Evolutionary conservation across 2,113 vertebrate species (phyloP).

Genomic region (Sardina pilchardus): DNA sequence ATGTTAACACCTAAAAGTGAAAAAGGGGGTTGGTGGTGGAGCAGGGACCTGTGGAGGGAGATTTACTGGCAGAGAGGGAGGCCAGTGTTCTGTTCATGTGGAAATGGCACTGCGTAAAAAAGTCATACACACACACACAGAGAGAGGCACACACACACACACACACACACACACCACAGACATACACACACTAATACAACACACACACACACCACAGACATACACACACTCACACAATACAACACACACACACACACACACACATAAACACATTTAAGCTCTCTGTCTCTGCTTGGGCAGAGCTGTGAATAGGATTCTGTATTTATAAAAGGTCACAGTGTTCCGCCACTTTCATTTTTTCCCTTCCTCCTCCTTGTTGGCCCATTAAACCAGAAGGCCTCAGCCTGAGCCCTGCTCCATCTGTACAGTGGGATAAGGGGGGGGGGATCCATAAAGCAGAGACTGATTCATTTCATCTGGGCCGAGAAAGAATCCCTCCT

Average conservation of each 20-base stretch:
- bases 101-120: not conserved
- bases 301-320: constrained; percentile 4
- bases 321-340: constrained; percentile 6
- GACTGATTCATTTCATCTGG: not conserved
- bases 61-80: not conserved
- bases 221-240: not conserved
- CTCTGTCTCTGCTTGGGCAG: not conserved
- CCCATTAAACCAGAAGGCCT: not conserved
- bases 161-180: not conserved
- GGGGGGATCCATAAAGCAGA: not conserved
- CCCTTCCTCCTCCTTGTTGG: constrained; percentile 14
- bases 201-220: not conserved
- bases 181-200: not conserved
- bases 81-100: constrained; percentile 14
- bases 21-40: not conserved
- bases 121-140: not conserved
- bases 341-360: not conserved
- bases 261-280: not conserved
- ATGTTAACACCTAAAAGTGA: constrained; percentile 20
- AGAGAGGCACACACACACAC: not conserved
- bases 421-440: not conserved
- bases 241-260: not conserved
- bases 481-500: not conserved
- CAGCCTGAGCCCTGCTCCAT: not conserved
- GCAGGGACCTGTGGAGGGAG: not conserved